Evolutionary conservation across 2,888 invertebrate genomes (phyloP).

Genomic region (Agriopis marginaria): DNA sequence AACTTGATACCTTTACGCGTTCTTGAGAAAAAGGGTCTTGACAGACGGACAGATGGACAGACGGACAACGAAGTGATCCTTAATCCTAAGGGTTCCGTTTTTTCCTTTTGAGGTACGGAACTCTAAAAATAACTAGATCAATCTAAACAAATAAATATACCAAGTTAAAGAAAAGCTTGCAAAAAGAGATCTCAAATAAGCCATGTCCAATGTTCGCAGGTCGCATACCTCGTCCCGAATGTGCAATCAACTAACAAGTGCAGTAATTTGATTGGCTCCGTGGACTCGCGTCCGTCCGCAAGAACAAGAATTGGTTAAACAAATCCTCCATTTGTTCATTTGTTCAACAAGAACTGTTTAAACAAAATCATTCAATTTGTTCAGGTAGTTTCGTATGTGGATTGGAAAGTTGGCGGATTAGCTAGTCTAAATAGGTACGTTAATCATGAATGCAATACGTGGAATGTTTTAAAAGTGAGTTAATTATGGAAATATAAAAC

Average conservation of each 20-base stretch:
- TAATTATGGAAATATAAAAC: background rate
- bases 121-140: too few relatives aligned
- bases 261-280: conserved; percentile 70
- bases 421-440: conserved; percentile 7
- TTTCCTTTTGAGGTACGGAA: too few relatives aligned
- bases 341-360: conserved; percentile 45
- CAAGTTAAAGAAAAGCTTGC: too few relatives aligned
- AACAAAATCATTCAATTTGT: conserved; percentile 31
- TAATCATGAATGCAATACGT: background rate
- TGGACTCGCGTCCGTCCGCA: conserved; percentile 52
- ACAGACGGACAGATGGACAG: too few relatives aligned
- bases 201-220: conserved; percentile 1
- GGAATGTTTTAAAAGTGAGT: background rate
- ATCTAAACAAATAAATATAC: too few relatives aligned
- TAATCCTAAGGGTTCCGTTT: too few relatives aligned
- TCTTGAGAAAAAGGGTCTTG: too few relatives aligned
- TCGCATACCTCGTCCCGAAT: conserved; percentile 23
- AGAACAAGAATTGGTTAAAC: conserved; percentile 58
- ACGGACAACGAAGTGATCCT: too few relatives aligned
- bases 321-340: conserved; percentile 30
- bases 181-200: too few relatives aligned
- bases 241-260: conserved; percentile 74
- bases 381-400: conserved; percentile 9
- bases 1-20: too few relatives aligned
- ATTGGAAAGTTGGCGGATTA: background rate